Evolutionary conservation across 2,888 invertebrate genomes (phyloP).

Genomic region (Mythimna ferrago): DNA sequence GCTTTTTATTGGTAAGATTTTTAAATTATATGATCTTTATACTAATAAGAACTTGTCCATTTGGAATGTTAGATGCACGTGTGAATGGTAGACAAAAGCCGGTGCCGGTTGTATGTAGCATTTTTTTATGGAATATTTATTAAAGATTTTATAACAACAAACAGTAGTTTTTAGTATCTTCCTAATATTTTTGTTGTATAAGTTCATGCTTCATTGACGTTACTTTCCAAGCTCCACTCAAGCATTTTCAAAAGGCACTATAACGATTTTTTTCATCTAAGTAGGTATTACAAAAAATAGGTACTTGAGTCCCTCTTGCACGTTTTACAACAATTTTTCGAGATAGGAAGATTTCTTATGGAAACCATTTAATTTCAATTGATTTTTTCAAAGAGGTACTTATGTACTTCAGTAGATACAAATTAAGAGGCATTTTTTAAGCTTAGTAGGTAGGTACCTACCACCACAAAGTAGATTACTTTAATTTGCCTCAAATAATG

Average conservation of each 20-base stretch:
- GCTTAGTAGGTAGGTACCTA: background rate
- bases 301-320: fast-evolving
- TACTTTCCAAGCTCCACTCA: background rate
- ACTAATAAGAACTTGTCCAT: background rate
- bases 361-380: background rate
- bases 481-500: background rate
- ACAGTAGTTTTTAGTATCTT: constrained; percentile 28
- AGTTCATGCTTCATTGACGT: constrained; percentile 11
- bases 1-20: constrained; percentile 48
- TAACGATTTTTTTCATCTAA: constrained; percentile 6
- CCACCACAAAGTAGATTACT: background rate
- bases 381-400: background rate
- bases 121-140: constrained; percentile 44
- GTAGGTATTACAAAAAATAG: background rate
- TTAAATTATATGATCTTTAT: background rate
- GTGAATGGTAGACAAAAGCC: constrained; percentile 68
- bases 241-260: constrained; percentile 1
- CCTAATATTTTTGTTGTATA: background rate
- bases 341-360: too few relatives aligned
- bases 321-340: background rate
- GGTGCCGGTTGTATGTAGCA: constrained; percentile 59
- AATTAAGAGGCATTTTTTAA: constrained; percentile 6
- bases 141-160: constrained; percentile 36
- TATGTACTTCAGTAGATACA: background rate
- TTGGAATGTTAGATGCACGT: constrained; percentile 57